These are phyloP conservation scores for Zootermopsis nevadensis DNA, from an alignment of 2,888 invertebrate species.

Conservation along the genomic window DNA sequence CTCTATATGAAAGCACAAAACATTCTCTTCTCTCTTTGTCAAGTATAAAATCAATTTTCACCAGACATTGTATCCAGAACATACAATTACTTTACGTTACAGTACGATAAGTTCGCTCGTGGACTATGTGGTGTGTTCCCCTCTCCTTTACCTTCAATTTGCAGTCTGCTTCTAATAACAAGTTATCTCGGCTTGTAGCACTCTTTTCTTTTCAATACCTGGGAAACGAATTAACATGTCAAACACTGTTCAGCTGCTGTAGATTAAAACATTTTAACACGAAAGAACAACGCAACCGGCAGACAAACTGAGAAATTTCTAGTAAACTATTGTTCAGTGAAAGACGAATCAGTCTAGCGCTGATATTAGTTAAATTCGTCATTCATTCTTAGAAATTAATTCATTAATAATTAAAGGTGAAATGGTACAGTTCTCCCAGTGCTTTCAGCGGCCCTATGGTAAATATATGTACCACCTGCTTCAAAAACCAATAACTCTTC, in stretches of 20 bases:
- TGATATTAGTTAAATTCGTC: no score
- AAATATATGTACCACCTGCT: no score
- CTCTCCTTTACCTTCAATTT: constrained; percentile 18
- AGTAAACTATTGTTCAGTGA: not conserved
- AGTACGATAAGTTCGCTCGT: not conserved
- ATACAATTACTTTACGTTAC: not conserved
- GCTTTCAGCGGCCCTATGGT: no score
- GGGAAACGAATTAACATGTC: constrained; percentile 41
- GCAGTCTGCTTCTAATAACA: constrained; percentile 41
- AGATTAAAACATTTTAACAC: not conserved
- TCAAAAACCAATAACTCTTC: no score
- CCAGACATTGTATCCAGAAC: no score
- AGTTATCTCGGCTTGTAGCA: constrained; percentile 32
- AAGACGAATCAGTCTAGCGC: not conserved
- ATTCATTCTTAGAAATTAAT: no score
- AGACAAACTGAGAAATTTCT: not conserved
- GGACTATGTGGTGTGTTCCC: not conserved
- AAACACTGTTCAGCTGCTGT: constrained; percentile 9
- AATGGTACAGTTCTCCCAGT: no score
- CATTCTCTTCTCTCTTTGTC: no score
- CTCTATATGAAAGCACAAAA: no score
- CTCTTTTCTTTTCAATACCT: constrained; percentile 29
- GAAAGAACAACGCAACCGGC: not conserved
- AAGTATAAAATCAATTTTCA: no score
- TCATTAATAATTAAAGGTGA: no score